Percentiles rank a stretch among this genome's conserved stretches.
Conservation (phyloP, 2,888 invertebrate genomes). For the Pyrochroa serraticornis region DNA sequence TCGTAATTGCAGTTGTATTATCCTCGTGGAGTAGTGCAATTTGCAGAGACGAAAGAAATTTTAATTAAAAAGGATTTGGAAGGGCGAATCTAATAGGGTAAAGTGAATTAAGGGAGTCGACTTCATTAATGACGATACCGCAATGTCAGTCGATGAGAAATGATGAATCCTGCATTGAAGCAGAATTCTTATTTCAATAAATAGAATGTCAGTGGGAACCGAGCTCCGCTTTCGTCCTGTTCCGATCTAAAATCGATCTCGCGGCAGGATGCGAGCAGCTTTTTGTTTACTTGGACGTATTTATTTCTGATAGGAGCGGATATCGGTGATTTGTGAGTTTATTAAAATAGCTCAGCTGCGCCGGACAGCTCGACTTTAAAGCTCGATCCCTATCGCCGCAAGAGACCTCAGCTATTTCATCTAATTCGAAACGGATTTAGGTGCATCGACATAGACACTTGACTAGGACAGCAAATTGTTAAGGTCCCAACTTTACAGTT, state of each 20-base stretch:
- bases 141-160: constrained; percentile 25
- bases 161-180: constrained; percentile 19
- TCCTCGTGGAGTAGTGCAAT: constrained; percentile 19
- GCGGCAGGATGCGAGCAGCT: constrained; percentile 29
- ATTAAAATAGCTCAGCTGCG: constrained; percentile 34
- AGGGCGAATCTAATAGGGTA: constrained; percentile 25
- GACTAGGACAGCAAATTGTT: too few relatives aligned
- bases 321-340: constrained; percentile 37
- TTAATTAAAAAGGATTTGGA: constrained; percentile 31
- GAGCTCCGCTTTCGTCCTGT: constrained; percentile 1
- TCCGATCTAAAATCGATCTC: constrained; percentile 31
- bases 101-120: constrained; percentile 28
- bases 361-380: constrained; percentile 35
- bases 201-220: constrained; percentile 16
- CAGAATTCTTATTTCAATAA: constrained; percentile 26
- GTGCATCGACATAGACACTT: too few relatives aligned
- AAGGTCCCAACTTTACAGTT: too few relatives aligned
- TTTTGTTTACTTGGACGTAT: constrained; percentile 34
- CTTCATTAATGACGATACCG: constrained; percentile 27
- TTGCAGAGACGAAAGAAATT: constrained; percentile 27
- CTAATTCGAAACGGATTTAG: neutral
- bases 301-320: constrained; percentile 33
- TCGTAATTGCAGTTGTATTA: constrained; percentile 27
- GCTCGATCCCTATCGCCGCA: constrained; percentile 23
- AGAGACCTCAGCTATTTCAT: constrained; percentile 15